Base-by-base conservation (phyloP, 1,140 invertebrate species). In the Drosophila navojoa region DNA sequence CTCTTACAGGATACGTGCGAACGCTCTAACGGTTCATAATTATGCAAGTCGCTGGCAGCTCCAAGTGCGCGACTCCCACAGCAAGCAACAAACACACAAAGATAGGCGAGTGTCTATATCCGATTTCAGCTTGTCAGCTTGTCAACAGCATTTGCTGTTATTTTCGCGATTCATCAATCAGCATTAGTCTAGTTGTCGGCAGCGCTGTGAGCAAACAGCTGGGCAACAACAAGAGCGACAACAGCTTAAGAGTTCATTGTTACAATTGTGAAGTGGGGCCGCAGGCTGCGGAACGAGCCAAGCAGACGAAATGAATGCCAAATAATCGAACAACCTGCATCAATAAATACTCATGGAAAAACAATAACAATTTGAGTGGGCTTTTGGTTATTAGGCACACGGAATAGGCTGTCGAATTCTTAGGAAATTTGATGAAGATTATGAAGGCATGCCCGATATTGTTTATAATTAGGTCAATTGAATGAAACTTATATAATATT, bases 221-320 rank as follows among this genome's bases (percentile, higher is more conserved):
- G 67, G 70, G 73, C 80, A 89, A 64, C 80, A 89, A 64, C 84
- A 87, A 87, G 84, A 87, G 84, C 84, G 84, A 74, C 84, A 86
- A 89, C 84, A 89, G 84, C 84, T 89, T 84, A 89, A 84, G 85
- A 89, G 84, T 89, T 89, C 84, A 89, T 89, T 89, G 84, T 89
- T 89, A 89, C 84, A 90, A 77, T 90, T 89, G 75, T 89, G 53
- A 63, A 73, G 71, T 74, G 67, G 15, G 15, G 66, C 55, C 66
- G 15, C 3, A 52, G 66, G 66, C 55, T 19, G 10, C 47, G 22
- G 44, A 32, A 49, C 19, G 15, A 52, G 50, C 25, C 27, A 16
- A 47, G 16, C 49, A 15, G 16, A 47, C 29, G 22, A 74, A 16
- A 22, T 22, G 3, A 67, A 16, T 22, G 42, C 53, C 27, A 11